Base-by-base conservation (phyloP, 2,888 invertebrate species). In the Troides aeacus region DNA sequence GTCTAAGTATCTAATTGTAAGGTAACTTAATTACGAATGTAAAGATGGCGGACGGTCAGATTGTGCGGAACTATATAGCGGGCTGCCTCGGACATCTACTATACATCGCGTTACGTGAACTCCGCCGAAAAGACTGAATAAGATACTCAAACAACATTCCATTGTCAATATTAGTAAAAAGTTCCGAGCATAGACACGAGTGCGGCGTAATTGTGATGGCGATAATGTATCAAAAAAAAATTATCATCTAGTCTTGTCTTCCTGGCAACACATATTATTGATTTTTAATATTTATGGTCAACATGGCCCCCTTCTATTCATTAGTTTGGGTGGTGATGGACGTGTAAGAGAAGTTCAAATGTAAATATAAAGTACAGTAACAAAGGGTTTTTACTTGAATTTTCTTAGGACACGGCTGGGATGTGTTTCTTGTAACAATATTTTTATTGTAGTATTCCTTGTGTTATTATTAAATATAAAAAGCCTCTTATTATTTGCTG, bases 181-280 rank as follows among this genome's bases (percentile, higher is more conserved):
- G 64, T 66, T 71, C 53, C 71, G 74, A 72, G 74, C 73, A 73
- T 72, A 73, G 72, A 66, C 74, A 71, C 66, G 69, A 70, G 71
- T 62, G 73, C 70, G 71, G 77, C 77, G 76, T 78, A 30, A 30
- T 77, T 73, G 76, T 72, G 76, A 68, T 59, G 53, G 62, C 70
- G 63, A 60, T 62, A 62, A 69, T 67, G 66, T 73, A 71, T 64
- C 23, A 15, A 74, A 64, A 50, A 75, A 70, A 63, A 18, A 74
- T 76, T 81, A 77, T 82, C 81, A 82, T 86, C 88, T 87, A 88
- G 88, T 88, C 88, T 81, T 79, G 87, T 87, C 87, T 88, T 88
- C 88, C 87, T 83, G 80, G 79, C 80, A 74, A 80, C 75, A 72
- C 67, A 73, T 72, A 57, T 61, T 70, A 46, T 57, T 70, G 39